phyloP scores from a whole-genome alignment of 2,888 invertebrate genomes.

The Acrobasis consociella region DNA sequence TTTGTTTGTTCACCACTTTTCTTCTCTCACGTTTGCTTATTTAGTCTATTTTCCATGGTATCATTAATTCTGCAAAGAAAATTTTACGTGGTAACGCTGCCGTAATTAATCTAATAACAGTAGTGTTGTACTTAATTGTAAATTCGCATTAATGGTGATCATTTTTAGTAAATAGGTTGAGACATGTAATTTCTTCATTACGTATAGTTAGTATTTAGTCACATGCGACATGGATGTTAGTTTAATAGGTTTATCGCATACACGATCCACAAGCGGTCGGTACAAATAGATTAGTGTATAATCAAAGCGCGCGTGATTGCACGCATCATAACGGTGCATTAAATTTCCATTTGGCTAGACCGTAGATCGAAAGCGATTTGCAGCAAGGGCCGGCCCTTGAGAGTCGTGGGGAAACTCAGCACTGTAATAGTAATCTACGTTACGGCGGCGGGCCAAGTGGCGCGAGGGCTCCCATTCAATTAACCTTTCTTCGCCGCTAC shows the following conservation, averaged over 20 bases:
- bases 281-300: conserved; percentile 27
- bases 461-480: conserved; percentile 58
- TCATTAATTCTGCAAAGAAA: conserved; percentile 19
- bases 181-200: conserved; percentile 6
- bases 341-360: conserved; percentile 44
- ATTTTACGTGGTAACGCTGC: conserved; percentile 3
- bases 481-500: conserved; percentile 55
- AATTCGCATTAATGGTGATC: neutral
- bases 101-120: neutral
- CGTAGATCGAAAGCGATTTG: conserved; percentile 48
- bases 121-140: neutral
- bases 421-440: conserved; percentile 43
- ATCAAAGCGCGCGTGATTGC: conserved; percentile 33
- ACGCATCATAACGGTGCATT: conserved; percentile 40
- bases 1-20: conserved; percentile 16
- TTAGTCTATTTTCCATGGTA: conserved; percentile 2
- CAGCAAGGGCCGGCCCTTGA: conserved; percentile 27
- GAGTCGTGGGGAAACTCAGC: conserved; percentile 22
- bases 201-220: neutral
- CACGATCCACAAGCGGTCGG: conserved; percentile 17
- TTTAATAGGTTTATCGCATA: conserved; percentile 23
- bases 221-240: conserved; percentile 4
- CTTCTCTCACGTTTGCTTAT: conserved; percentile 3
- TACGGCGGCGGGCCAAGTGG: conserved; percentile 36
- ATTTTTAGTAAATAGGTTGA: neutral